A percentile compares a stretch with the other conserved stretches of the same genome.
phyloP scores from a whole-genome alignment of 2,797 vertebrate species.

The Oophaga sylvatica region DNA sequence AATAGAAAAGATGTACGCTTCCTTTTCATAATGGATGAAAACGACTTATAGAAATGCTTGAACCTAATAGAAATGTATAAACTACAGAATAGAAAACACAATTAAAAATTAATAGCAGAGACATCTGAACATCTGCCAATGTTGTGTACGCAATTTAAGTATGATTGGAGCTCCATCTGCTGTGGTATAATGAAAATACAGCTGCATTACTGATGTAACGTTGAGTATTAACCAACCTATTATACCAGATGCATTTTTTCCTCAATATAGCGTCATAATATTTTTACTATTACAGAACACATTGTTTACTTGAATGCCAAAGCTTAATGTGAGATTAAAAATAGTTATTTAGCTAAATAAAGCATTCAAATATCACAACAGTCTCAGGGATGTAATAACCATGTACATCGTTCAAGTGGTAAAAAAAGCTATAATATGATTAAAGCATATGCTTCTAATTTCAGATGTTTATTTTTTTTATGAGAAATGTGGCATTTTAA shows the following conservation, averaged over 20 bases:
- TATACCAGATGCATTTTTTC: not conserved
- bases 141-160: not conserved
- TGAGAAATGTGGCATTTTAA: too few relatives aligned
- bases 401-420: too few relatives aligned
- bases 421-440: too few relatives aligned
- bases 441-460: too few relatives aligned
- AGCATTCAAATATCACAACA: too few relatives aligned
- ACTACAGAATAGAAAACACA: not conserved
- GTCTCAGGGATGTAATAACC: too few relatives aligned
- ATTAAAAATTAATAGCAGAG: not conserved
- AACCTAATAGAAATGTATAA: not conserved
- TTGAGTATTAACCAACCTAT: not conserved
- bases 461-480: too few relatives aligned
- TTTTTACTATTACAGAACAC: not conserved
- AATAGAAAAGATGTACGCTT: not conserved
- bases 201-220: not conserved
- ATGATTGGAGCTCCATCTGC: slow-evolving; percentile 20
- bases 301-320: not conserved
- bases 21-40: not conserved
- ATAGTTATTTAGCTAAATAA: too few relatives aligned
- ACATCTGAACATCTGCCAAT: not conserved
- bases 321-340: not conserved
- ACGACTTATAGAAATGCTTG: not conserved
- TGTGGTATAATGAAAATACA: slow-evolving; percentile 7
- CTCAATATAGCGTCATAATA: not conserved